These are phyloP conservation scores for Graphium colonna DNA, from an alignment of 2,888 invertebrate species.

Conservation along the genomic window DNA sequence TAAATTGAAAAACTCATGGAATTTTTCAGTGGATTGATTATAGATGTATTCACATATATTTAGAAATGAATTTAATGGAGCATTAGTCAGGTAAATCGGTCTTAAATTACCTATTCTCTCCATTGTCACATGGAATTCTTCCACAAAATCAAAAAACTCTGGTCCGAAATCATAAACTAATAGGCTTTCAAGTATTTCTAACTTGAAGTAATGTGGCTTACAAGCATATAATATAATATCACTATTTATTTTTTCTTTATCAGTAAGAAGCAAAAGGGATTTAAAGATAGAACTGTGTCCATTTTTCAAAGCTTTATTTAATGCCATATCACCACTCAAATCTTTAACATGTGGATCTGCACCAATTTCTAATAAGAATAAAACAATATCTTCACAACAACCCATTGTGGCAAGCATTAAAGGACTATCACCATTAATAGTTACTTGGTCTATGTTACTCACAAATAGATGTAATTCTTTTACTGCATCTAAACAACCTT, in stretches of 20 bases:
- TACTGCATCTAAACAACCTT: constrained; percentile 54
- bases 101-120: constrained; percentile 47
- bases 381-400: constrained; percentile 49
- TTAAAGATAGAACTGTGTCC: constrained; percentile 53
- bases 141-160: constrained; percentile 59
- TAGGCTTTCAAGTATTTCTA: constrained; percentile 59
- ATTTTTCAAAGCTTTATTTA: constrained; percentile 55
- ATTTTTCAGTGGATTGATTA: constrained; percentile 50
- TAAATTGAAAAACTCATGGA: constrained; percentile 58
- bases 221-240: constrained; percentile 60
- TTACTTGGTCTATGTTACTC: constrained; percentile 54
- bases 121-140: constrained; percentile 46
- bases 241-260: constrained; percentile 45
- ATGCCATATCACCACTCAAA: constrained; percentile 47
- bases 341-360: constrained; percentile 64
- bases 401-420: constrained; percentile 58
- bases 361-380: constrained; percentile 57
- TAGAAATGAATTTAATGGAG: constrained; percentile 63
- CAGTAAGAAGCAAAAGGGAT: constrained; percentile 50
- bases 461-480: constrained; percentile 54
- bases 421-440: constrained; percentile 55
- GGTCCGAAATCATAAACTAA: constrained; percentile 60
- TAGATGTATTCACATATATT: constrained; percentile 69
- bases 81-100: constrained; percentile 50
- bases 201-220: constrained; percentile 65